These are phyloP conservation scores for Prionailurus viverrinus DNA, from an alignment of 2,113 vertebrate genomes.

Conservation along the genomic window DNA sequence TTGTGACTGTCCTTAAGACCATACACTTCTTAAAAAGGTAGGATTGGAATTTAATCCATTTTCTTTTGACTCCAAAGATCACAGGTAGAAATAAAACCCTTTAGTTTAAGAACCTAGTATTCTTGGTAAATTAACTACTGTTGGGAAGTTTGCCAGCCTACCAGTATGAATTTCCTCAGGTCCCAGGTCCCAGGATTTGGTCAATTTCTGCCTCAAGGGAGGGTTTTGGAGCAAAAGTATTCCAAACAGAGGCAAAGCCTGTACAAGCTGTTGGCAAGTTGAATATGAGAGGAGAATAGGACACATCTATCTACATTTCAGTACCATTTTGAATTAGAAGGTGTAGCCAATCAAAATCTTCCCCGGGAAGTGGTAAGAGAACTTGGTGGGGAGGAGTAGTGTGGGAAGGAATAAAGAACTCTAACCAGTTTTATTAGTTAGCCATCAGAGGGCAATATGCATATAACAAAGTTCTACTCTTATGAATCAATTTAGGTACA, in stretches of 20 bases:
- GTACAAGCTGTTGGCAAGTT: not conserved
- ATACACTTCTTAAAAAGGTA: not conserved
- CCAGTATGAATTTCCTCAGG: not conserved
- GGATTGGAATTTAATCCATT: not conserved
- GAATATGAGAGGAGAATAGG: not conserved
- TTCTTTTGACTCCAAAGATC: conserved; percentile 27
- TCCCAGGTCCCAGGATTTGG: not conserved
- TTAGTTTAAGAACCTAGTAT: not conserved
- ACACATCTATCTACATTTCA: not conserved
- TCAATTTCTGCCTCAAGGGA: conserved; percentile 24
- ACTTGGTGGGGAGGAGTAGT: not conserved
- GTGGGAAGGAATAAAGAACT: not conserved
- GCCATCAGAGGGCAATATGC: not conserved
- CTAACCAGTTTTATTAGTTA: not conserved
- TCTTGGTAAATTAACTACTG: not conserved
- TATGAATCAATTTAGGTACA: not conserved
- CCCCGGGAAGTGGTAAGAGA: not conserved
- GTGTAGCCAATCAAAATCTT: not conserved
- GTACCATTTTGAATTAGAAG: not conserved
- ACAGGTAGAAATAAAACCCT: not conserved
- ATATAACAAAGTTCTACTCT: not conserved
- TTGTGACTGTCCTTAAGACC: not conserved
- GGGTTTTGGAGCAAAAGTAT: not conserved
- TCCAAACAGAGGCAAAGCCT: not conserved
- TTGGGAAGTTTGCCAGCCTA: not conserved